Evolutionary conservation across 2,888 invertebrate species (phyloP).

Genomic region (Torymus tubicola): DNA sequence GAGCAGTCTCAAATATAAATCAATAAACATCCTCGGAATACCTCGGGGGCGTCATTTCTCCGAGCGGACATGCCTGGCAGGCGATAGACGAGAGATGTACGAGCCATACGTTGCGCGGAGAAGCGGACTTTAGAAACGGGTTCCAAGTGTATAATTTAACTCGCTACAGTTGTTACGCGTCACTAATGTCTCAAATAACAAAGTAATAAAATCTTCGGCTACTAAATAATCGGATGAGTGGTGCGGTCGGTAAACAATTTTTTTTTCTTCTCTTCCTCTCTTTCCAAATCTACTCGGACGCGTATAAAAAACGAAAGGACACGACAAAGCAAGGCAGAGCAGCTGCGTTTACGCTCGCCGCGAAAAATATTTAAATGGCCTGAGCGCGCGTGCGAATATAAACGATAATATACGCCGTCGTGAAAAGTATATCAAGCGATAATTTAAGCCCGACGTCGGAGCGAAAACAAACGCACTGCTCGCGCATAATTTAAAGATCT

Average conservation of each 20-base stretch:
- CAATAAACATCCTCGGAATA: slow-evolving; percentile 34
- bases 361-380: not conserved
- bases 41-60: not conserved
- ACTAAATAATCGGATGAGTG: slow-evolving; percentile 32
- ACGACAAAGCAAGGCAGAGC: not conserved
- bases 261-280: slow-evolving; percentile 2
- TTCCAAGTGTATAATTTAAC: slow-evolving; percentile 40
- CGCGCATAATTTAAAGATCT: slow-evolving; percentile 13
- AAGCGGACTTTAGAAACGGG: slow-evolving; percentile 20
- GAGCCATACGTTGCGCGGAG: too few relatives aligned
- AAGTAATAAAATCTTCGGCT: slow-evolving; percentile 31
- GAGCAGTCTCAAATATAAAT: slow-evolving; percentile 31
- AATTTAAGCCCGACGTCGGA: too few relatives aligned
- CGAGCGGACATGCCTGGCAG: not conserved
- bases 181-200: slow-evolving; percentile 44
- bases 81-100: too few relatives aligned
- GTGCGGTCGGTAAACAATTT: slow-evolving; percentile 20
- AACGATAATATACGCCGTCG: slow-evolving; percentile 4
- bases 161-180: slow-evolving; percentile 18
- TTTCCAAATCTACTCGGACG: not conserved
- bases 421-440: slow-evolving; percentile 2
- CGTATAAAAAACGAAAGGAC: slow-evolving; percentile 1
- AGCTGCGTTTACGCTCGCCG: not conserved
- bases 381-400: not conserved
- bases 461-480: too few relatives aligned